Evolutionary conservation across 2,888 invertebrate species (phyloP).

Genomic region (Actias luna): DNA sequence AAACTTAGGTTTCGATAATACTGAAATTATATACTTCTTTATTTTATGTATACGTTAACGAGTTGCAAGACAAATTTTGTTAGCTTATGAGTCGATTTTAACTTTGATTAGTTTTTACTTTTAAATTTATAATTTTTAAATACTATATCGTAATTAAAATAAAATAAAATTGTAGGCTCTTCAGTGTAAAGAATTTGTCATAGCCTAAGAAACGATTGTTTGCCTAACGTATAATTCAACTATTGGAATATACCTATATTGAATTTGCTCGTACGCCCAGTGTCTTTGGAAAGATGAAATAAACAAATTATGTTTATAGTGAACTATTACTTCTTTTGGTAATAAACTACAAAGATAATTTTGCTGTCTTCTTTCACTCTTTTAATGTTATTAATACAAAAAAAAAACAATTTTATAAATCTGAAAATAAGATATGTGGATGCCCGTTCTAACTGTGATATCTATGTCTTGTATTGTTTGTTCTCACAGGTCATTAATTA

Average conservation of each 20-base stretch:
- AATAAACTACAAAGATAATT: too few relatives aligned
- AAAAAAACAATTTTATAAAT: neutral
- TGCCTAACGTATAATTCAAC: neutral
- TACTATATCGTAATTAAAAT: neutral
- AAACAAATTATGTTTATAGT: neutral
- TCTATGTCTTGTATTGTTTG: too few relatives aligned
- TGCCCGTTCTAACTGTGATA: too few relatives aligned
- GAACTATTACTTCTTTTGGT: too few relatives aligned
- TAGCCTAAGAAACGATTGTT: neutral
- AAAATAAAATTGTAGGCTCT: too few relatives aligned
- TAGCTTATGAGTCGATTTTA: too few relatives aligned
- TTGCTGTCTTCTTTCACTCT: too few relatives aligned
- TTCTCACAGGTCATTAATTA: too few relatives aligned
- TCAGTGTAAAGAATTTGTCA: neutral
- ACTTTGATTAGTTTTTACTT: too few relatives aligned
- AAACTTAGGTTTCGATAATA: conserved; percentile 32
- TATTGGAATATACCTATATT: neutral
- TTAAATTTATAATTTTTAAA: too few relatives aligned
- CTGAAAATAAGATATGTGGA: neutral
- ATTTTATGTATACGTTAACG: neutral
- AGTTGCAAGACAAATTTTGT: neutral
- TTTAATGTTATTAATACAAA: too few relatives aligned
- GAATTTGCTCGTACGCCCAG: too few relatives aligned
- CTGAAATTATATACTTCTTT: conserved; percentile 24
- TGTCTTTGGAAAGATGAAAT: neutral